phyloP scores from a whole-genome alignment of 1,140 invertebrate species.

The Tetranychus cinnabarinus region DNA sequence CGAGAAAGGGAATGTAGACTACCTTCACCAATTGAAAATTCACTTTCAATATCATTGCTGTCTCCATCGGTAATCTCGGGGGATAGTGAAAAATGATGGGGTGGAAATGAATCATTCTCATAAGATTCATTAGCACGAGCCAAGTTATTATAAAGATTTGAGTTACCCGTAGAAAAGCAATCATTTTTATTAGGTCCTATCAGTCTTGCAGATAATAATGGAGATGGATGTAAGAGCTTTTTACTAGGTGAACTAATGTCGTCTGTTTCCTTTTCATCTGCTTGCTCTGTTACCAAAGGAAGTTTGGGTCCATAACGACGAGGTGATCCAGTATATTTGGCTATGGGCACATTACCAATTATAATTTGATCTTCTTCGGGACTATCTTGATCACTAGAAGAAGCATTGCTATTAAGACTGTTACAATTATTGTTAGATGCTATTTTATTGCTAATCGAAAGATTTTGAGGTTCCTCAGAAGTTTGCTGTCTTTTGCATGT shows the following conservation, averaged over 20 bases:
- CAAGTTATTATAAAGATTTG: too few relatives aligned
- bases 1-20: slow-evolving; percentile 16
- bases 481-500: slow-evolving; percentile 10
- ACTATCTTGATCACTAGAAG: neutral
- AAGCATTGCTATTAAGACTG: too few relatives aligned
- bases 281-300: slow-evolving; percentile 3
- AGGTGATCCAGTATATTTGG: slow-evolving; percentile 73
- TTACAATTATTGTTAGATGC: too few relatives aligned
- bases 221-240: too few relatives aligned
- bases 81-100: slow-evolving; percentile 53
- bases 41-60: slow-evolving; percentile 60
- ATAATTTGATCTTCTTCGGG: slow-evolving; percentile 20
- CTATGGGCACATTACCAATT: slow-evolving; percentile 63
- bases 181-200: too few relatives aligned
- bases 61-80: slow-evolving; percentile 89
- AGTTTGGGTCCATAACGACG: slow-evolving; percentile 45
- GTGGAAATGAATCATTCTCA: too few relatives aligned
- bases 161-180: too few relatives aligned
- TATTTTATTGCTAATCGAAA: too few relatives aligned
- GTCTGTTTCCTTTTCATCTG: too few relatives aligned
- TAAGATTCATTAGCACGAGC: too few relatives aligned
- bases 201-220: too few relatives aligned
- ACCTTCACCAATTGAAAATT: slow-evolving; percentile 22
- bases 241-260: too few relatives aligned
- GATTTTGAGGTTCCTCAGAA: slow-evolving; percentile 6